Evolutionary conservation across 2,113 vertebrate genomes (phyloP), one percentile per base, ranked within the genome.

Genomic region (Lethenteron reissneri): DNA sequence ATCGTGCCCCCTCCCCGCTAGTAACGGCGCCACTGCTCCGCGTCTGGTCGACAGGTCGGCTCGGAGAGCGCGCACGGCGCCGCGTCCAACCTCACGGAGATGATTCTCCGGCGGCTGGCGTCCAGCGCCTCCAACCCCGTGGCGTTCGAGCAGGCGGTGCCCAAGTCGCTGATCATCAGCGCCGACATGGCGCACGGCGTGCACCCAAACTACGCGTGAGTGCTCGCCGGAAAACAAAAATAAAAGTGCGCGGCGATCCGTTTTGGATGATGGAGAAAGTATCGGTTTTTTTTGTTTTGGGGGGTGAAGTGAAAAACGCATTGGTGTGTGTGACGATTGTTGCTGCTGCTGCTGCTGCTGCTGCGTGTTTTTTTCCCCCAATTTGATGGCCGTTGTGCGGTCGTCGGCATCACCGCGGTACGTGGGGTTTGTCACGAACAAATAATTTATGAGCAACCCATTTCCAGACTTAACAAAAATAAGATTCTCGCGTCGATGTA

Each of bases 121-220:
- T 75, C 83, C 17, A 84, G 82, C 0, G n/a, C 81, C 0, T 79
- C 84, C 58, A 88, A 86, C 78, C 78, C 84, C 74, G 90, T 87
- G 0, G 87, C 91, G 71, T 97, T 95, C 0, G 90, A 99, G 80
- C 88, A 95, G 78, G 87, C 94, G 0, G 77, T 85, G 64, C 86
- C 92, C 19, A 84, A 82, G 62, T 99, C 94, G 76, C 95, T 84
- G 82, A 88, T 99, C 91, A 89, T 99, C 82, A 97, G 92, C 0
- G 88, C 90, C 0, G 94, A 99, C 77, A 99, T 99, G 94, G 94
- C 91, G 3, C 94, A 99, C 0, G 92, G 92, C 0, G 81, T 88
- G 64, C 94, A 99, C 76, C 92, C 94, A 12, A 99, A 99, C 82
- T 96, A 97, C 13, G 73, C 78, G 92, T 99, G 78, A 89, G 90